Percentiles rank a stretch among this genome's conserved stretches.
Evolutionary conservation across 30 jellyfish, hydroid and myxozoan species (phyloP).

Genomic region (Aurelia sp.): DNA sequence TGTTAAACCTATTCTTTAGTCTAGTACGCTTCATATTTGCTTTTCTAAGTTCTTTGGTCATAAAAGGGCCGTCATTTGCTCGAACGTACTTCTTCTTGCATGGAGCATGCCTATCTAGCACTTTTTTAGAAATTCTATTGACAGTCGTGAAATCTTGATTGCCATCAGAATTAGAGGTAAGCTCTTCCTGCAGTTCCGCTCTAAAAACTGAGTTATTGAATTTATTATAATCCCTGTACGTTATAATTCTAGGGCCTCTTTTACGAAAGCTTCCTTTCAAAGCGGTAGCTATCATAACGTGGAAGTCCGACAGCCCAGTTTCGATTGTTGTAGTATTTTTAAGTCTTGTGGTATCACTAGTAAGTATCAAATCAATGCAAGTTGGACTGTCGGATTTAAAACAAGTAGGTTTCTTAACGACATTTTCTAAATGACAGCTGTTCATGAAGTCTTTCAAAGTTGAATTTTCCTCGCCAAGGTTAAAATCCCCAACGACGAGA

Average conservation of each 20-base stretch:
- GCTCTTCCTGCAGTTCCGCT: slow-evolving; percentile 32
- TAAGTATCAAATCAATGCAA: too few relatives aligned
- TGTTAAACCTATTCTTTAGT: too few relatives aligned
- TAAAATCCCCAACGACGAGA: too few relatives aligned
- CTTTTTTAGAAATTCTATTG: not conserved
- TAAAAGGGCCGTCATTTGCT: too few relatives aligned
- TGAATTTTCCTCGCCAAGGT: too few relatives aligned
- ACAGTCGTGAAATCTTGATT: slow-evolving; percentile 8
- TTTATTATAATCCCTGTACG: slow-evolving; percentile 16
- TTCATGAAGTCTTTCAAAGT: too few relatives aligned
- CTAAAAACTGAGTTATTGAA: slow-evolving; percentile 3
- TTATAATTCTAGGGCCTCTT: slow-evolving; percentile 13
- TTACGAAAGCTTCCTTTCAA: slow-evolving; percentile 20
- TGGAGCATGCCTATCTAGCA: slow-evolving; percentile 14
- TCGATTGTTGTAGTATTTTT: not conserved
- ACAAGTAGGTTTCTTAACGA: too few relatives aligned
- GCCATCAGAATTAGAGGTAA: not conserved
- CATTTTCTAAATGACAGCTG: too few relatives aligned
- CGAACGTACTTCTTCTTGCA: too few relatives aligned
- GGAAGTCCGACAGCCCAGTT: not conserved
- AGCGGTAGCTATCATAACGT: slow-evolving; percentile 1
- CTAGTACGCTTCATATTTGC: too few relatives aligned
- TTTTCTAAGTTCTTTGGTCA: too few relatives aligned
- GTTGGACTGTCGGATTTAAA: too few relatives aligned
- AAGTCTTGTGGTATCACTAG: not conserved